Percentiles rank a stretch among this genome's conserved stretches.
These are phyloP conservation scores for Menura novaehollandiae DNA, from an alignment of 2,113 vertebrate genomes.

Conservation along the genomic window DNA sequence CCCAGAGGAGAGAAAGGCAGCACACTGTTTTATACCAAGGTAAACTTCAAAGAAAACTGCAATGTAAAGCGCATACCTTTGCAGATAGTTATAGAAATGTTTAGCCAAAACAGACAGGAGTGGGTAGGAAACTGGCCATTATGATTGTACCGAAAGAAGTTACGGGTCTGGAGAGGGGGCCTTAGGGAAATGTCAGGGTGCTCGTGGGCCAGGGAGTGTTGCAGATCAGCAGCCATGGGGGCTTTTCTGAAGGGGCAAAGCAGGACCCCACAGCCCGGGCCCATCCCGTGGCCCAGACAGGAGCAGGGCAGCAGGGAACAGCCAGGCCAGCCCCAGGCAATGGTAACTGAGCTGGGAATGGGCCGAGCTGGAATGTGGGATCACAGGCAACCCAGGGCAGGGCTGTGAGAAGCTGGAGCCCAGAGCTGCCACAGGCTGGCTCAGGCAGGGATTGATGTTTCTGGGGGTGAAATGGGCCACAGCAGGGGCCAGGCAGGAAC, in stretches of 20 bases:
- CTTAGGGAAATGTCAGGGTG: not conserved
- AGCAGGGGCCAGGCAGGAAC: not conserved
- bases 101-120: not conserved
- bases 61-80: not conserved
- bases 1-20: not conserved
- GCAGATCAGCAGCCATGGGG: accelerated
- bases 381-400: not conserved
- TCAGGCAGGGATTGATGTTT: not conserved
- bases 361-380: not conserved
- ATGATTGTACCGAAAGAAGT: not conserved
- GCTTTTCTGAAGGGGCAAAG: accelerated
- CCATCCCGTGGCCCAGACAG: no score
- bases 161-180: accelerated
- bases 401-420: not conserved
- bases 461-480: not conserved
- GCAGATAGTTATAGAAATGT: not conserved
- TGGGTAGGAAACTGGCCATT: not conserved
- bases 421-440: accelerated
- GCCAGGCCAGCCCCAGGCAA: not conserved
- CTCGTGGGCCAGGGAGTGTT: not conserved
- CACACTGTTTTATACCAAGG: not conserved
- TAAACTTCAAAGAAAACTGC: not conserved
- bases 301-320: not conserved
- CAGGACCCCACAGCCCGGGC: not conserved
- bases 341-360: not conserved